These are phyloP conservation scores for Phasianus colchicus DNA, from an alignment of 2,113 vertebrate species.

Conservation along the genomic window DNA sequence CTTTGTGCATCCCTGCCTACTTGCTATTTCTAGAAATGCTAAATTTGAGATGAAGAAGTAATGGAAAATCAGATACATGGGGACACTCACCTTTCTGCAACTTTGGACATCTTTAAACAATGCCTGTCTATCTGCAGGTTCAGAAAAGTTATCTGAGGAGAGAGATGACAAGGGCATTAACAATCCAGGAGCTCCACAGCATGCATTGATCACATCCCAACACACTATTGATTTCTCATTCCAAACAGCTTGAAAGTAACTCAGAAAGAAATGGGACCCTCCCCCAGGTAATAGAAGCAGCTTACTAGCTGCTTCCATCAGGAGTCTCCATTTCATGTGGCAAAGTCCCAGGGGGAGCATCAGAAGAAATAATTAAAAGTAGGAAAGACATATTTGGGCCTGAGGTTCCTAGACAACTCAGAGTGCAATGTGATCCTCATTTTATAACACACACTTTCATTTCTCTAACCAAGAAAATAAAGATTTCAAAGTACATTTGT, in stretches of 20 bases:
- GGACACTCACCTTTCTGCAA: slow-evolving; percentile 92
- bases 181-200: neutral
- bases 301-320: slow-evolving; percentile 28
- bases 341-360: neutral
- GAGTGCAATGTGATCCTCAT: neutral
- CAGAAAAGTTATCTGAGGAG: slow-evolving; percentile 91
- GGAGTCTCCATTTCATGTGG: neutral
- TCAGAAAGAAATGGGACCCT: slow-evolving; percentile 33
- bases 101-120: slow-evolving; percentile 98
- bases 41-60: neutral
- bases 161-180: slow-evolving; percentile 61
- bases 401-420: neutral
- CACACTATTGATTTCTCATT: slow-evolving; percentile 24
- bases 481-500: neutral
- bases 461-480: neutral
- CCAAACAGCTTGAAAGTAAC: slow-evolving; percentile 8
- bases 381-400: neutral
- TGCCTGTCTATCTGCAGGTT: slow-evolving; percentile 94
- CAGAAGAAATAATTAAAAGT: slow-evolving; percentile 4
- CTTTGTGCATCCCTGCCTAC: neutral
- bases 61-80: neutral
- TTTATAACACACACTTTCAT: neutral
- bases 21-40: neutral
- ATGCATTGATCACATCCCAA: neutral
- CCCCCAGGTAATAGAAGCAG: slow-evolving; percentile 3